phyloP scores from a whole-genome alignment of 2,888 invertebrate genomes.

The Ophioninae sp. region DNA sequence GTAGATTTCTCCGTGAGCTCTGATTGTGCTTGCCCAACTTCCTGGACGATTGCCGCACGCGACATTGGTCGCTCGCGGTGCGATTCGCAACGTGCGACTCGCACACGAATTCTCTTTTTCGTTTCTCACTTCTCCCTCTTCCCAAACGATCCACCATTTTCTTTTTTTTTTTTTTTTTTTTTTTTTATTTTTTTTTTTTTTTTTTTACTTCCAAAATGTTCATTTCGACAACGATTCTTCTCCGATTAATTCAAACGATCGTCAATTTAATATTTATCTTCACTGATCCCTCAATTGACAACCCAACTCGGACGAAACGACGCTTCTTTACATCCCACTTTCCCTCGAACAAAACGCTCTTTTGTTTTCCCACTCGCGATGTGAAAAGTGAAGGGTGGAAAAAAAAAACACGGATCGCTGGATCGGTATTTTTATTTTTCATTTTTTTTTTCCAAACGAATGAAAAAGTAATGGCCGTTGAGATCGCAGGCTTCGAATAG shows the following conservation, averaged over 20 bases:
- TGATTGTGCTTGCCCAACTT: conserved; percentile 56
- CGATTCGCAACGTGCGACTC: conserved; percentile 13
- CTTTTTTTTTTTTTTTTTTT: conserved; percentile 37
- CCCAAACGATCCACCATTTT: neutral
- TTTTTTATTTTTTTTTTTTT: conserved; percentile 28
- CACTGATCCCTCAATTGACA: neutral
- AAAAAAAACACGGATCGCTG: neutral
- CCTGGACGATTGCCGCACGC: conserved; percentile 59
- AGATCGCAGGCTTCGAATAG: neutral
- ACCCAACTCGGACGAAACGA: neutral
- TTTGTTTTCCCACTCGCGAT: neutral
- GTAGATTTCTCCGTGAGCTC: conserved; percentile 58
- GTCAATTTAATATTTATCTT: too few relatives aligned
- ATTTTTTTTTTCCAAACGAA: neutral
- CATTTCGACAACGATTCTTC: neutral
- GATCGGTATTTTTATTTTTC: neutral
- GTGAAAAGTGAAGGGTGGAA: neutral
- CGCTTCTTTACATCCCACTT: neutral
- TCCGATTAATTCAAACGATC: neutral
- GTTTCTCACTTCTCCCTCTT: neutral
- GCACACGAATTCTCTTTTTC: conserved; percentile 41
- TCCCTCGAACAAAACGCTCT: neutral
- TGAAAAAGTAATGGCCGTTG: neutral
- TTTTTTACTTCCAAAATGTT: conserved; percentile 29
- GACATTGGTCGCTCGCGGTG: conserved; percentile 51